These are phyloP conservation scores for Sycophaga agraensis DNA, from an alignment of 1,140 invertebrate species.

Conservation along the genomic window DNA sequence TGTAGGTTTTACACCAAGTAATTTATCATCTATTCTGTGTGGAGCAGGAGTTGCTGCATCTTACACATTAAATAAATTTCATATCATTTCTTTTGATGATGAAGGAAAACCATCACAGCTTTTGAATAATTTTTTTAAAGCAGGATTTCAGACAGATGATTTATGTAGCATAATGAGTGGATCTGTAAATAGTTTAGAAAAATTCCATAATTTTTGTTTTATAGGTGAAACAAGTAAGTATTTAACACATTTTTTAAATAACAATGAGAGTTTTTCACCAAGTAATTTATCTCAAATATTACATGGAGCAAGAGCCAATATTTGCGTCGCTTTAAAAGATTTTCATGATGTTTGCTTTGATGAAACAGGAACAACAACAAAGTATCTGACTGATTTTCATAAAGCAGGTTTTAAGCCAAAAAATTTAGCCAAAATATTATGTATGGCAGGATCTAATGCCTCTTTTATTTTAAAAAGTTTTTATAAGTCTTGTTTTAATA, in stretches of 20 bases:
- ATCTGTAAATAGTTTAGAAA: constrained; percentile 30
- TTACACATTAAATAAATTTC: constrained; percentile 20
- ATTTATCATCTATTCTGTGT: background rate
- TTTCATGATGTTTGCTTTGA: constrained; percentile 44
- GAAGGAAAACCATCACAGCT: constrained; percentile 34
- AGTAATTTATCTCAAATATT: constrained; percentile 31
- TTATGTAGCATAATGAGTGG: background rate
- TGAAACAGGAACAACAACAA: constrained; percentile 34
- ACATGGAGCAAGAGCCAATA: constrained; percentile 35
- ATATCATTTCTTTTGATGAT: constrained; percentile 35
- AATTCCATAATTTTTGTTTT: constrained; percentile 43
- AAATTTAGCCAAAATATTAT: constrained; percentile 27
- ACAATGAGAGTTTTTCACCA: constrained; percentile 27
- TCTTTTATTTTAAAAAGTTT: constrained; percentile 40
- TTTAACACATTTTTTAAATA: constrained; percentile 36
- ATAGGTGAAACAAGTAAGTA: constrained; percentile 32
- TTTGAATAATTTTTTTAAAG: constrained; percentile 39
- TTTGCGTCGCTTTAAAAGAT: constrained; percentile 39
- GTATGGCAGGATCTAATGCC: constrained; percentile 40
- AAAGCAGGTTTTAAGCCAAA: background rate
- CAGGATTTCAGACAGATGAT: constrained; percentile 33
- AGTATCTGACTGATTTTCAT: constrained; percentile 37
- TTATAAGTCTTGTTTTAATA: constrained; percentile 39
- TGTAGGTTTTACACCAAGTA: constrained; percentile 26
- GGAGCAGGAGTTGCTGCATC: background rate